Base-by-base conservation (phyloP, 2,797 vertebrate species). In the Dendrocincla fuliginosa region DNA sequence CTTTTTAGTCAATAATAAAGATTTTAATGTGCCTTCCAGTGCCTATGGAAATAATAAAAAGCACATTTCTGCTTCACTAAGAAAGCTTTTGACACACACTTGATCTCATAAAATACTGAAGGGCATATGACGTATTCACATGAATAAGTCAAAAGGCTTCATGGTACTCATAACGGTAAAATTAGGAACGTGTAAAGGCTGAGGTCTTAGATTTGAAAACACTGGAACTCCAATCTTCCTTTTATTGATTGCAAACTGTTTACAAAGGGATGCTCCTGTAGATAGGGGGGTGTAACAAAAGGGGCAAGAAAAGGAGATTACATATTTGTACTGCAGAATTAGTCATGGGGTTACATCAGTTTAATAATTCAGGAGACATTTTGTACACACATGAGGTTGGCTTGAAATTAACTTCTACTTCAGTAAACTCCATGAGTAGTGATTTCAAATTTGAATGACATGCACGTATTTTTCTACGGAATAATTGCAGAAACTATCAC, bases 51-150 rank as follows among this genome's bases (percentile, higher is more conserved):
- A 94, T 74, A 88, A 84, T 47, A 90, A 90, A 89, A 85, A 53
- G 3, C 89, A 69, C 60, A 76, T 89, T 87, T 88, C 74, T 91
- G 67, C 74, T 67, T 92, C 65, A 35, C 74, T 70, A 63, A 86
- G 85, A 93, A 92, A 84, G 89, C 52, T 94, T 90, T 91, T 67
- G 77, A 70, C 91, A 88, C 52, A 53, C 50, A 69, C 44, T 71
- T 67, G 85, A 84, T 91, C 91, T 86, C 77, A 73, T 84, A 93
- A 86, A 96, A 88, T 69, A 88, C 76, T 67, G 55, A 95, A 91
- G 70, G 82, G 80, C 47, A 49, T 59, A 81, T 82, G 70, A 95
- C 2, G 1, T 79, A 76, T 69, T 89, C 77, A 88, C 59, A 88
- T 74, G 49, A 96, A 42, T 79, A 96, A 91, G 56, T 49, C 80